Base-by-base conservation (phyloP, 2,888 invertebrate species). In the Mesopsocus fuscifrons region DNA sequence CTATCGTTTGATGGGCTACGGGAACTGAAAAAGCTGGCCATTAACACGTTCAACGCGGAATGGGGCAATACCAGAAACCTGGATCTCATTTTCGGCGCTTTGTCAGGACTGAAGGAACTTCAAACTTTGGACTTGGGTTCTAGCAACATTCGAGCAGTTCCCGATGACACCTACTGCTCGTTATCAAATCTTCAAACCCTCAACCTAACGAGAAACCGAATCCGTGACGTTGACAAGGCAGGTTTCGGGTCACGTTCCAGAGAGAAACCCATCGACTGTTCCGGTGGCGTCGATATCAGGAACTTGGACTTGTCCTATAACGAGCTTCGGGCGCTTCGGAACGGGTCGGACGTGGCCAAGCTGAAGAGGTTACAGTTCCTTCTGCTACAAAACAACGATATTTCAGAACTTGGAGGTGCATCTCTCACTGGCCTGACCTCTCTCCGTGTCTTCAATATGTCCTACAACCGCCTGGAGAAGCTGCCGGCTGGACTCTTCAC, bases 201-300 rank as follows among this genome's bases (percentile, higher is more conserved):
- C 42, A 89, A 91, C 67, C 67, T 89, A 55, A 88, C 88, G 41
- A 68, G 75, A 50, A 91, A 91, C 64, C 75, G 79, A 54, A 72
- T 91, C 50, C 72, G 75, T 50, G 79, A 77, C 49, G 70, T 83
- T 5, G 78, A 79, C 49, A 72, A 77, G 53, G 66, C 88, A 49
- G 84, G 85, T 41, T 74, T 84, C 53, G 44, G 33, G 21, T 33
- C 42, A 13, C 43, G 42, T 15, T 40, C 42, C 26, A 35, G 43
- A 22, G 47, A 45, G 41, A 16, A 34, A 52, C 15, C 40, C 52
- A 13, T 47, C 48, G 56, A 62, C 44, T 69, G 70, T 48, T 70
- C 68, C 51, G 77, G 73, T 52, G 74, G 72, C 40, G 69, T 74
- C 41, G 80, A 79, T 54, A 61, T 87, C 48, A 76, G 80, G 49